Percentiles rank a stretch among this genome's conserved stretches.
Conservation (phyloP, 2,113 vertebrate species). For the Carassius carassius region DNA sequence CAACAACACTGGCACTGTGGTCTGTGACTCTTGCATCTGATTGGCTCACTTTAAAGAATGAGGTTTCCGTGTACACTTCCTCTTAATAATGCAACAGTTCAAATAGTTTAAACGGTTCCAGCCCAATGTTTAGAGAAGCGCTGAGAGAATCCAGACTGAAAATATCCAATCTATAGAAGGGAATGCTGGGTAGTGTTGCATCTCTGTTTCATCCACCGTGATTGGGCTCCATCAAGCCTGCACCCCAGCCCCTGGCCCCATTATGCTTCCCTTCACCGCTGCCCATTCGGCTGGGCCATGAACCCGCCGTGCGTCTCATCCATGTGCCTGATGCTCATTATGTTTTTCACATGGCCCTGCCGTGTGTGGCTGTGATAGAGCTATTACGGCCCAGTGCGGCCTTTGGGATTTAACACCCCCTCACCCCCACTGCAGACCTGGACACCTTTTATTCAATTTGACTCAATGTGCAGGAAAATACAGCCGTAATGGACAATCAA, state of each 20-base stretch:
- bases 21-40: slow-evolving; percentile 3
- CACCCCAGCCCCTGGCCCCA: slow-evolving; percentile 32
- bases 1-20: slow-evolving; percentile 14
- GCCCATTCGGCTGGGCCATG: slow-evolving; percentile 16
- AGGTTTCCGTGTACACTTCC: background rate
- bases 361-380: slow-evolving; percentile 39
- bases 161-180: background rate
- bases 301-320: slow-evolving; percentile 19
- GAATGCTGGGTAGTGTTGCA: background rate
- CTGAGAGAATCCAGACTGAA: background rate
- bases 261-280: slow-evolving; percentile 1
- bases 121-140: slow-evolving; percentile 12
- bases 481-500: slow-evolving; percentile 56
- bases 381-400: slow-evolving; percentile 40
- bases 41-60: background rate
- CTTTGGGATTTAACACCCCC: slow-evolving; percentile 37
- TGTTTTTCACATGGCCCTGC: slow-evolving; percentile 38
- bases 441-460: slow-evolving; percentile 57
- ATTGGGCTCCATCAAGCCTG: slow-evolving; percentile 37
- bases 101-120: slow-evolving; percentile 17
- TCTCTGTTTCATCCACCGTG: slow-evolving; percentile 6
- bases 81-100: slow-evolving; percentile 1
- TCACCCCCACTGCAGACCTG: slow-evolving; percentile 28
- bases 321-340: slow-evolving; percentile 50
- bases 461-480: slow-evolving; percentile 52